phyloP scores from a whole-genome alignment of 2,797 vertebrate species.

The Poliocrania exsul region DNA sequence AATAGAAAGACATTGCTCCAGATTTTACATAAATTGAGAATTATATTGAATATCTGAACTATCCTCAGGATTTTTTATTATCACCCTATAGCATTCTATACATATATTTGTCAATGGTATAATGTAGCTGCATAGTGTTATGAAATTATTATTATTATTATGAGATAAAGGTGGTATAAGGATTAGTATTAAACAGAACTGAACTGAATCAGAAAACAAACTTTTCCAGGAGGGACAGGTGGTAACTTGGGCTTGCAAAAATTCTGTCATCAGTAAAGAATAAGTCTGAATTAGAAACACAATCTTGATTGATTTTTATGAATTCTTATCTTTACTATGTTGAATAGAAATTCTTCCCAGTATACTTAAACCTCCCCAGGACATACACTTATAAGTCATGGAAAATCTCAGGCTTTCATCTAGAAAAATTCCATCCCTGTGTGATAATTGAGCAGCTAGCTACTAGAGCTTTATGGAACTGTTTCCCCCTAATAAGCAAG shows the following conservation, averaged over 20 bases:
- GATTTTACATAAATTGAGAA: not conserved
- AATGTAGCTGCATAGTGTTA: not conserved
- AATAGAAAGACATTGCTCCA: not conserved
- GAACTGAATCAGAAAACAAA: not conserved
- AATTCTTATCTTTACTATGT: not conserved
- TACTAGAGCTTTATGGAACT: not conserved
- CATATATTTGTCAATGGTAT: not conserved
- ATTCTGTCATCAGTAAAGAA: not conserved
- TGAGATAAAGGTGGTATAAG: not conserved
- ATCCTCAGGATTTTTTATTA: not conserved
- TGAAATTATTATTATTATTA: not conserved
- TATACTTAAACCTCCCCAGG: not conserved
- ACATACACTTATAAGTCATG: not conserved
- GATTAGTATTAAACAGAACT: not conserved
- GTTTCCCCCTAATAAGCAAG: constrained; percentile 20
- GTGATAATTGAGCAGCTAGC: not conserved
- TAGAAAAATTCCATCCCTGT: not conserved
- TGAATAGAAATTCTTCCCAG: not conserved
- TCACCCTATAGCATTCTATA: not conserved
- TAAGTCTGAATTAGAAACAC: not conserved
- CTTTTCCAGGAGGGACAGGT: not conserved
- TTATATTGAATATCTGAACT: not conserved
- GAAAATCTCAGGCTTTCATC: not conserved
- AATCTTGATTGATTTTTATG: not conserved
- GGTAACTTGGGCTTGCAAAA: not conserved